These are phyloP conservation scores for Atta texana DNA, from an alignment of 1,140 invertebrate species.

Conservation along the genomic window DNA sequence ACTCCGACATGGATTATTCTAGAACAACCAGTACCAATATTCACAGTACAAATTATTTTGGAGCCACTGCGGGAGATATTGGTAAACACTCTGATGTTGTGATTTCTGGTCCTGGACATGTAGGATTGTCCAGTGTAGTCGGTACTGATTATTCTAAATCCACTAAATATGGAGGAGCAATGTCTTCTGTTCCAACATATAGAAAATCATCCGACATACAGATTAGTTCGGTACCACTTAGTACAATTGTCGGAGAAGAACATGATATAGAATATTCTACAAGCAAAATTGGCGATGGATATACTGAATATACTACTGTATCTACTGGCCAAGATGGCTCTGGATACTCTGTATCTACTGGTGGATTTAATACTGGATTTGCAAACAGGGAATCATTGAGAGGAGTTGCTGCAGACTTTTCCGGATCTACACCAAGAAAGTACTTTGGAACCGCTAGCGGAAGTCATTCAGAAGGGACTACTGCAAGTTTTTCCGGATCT, in stretches of 20 bases:
- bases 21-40: background rate
- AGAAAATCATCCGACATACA: background rate
- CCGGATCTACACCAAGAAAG: constrained; percentile 3
- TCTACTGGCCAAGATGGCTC: background rate
- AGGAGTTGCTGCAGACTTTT: background rate
- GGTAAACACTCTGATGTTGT: constrained; percentile 18
- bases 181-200: constrained; percentile 28
- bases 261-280: background rate
- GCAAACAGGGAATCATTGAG: background rate
- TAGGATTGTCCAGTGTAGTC: constrained; percentile 27
- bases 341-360: constrained; percentile 11
- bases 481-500: constrained; percentile 17
- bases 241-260: constrained; percentile 11
- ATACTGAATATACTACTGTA: background rate
- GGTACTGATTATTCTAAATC: constrained; percentile 48
- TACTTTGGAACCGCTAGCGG: background rate
- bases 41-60: background rate
- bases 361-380: background rate
- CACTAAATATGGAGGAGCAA: background rate
- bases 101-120: constrained; percentile 30
- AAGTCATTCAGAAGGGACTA: background rate
- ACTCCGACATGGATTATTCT: constrained; percentile 31
- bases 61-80: background rate
- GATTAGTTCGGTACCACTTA: constrained; percentile 3
- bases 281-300: background rate